Conservation (phyloP, 2,888 invertebrate species). For the Incurvaria masculella region DNA sequence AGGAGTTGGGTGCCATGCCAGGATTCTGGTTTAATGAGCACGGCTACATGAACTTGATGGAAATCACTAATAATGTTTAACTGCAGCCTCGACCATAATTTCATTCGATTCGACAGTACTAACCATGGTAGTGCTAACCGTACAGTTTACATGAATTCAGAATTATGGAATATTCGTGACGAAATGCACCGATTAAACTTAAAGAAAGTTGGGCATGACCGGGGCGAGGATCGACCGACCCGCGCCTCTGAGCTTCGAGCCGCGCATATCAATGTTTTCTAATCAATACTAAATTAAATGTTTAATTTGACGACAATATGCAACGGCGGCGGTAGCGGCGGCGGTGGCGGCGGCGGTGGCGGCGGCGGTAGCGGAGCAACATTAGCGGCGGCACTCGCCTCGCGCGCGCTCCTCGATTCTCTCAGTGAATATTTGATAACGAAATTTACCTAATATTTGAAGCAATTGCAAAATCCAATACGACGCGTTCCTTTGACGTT, state of each 20-base stretch:
- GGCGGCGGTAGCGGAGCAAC: slow-evolving; percentile 23
- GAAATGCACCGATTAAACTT: too few species aligned
- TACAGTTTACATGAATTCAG: too few species aligned
- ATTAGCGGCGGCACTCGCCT: slow-evolving; percentile 15
- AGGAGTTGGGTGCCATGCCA: too few species aligned
- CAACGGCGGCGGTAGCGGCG: background rate
- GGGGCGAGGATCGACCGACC: background rate
- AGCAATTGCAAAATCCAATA: background rate
- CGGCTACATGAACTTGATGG: too few species aligned
- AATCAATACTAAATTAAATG: background rate
- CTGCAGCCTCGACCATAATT: too few species aligned
- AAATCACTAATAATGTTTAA: too few species aligned
- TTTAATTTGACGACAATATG: background rate
- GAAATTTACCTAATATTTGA: background rate
- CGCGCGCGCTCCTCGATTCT: slow-evolving; percentile 37
- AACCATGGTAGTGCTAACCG: too few species aligned
- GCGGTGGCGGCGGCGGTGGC: slow-evolving; percentile 11
- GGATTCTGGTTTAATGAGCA: too few species aligned
- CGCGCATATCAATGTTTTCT: background rate
- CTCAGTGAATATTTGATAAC: slow-evolving; percentile 51
- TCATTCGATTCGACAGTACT: too few species aligned
- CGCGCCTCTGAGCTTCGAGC: background rate
- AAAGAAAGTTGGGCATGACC: too few species aligned
- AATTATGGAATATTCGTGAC: too few species aligned
- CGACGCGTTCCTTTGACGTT: background rate